phyloP scores from a whole-genome alignment of 2,888 invertebrate genomes.

The Scrobipalpa atriplicella region DNA sequence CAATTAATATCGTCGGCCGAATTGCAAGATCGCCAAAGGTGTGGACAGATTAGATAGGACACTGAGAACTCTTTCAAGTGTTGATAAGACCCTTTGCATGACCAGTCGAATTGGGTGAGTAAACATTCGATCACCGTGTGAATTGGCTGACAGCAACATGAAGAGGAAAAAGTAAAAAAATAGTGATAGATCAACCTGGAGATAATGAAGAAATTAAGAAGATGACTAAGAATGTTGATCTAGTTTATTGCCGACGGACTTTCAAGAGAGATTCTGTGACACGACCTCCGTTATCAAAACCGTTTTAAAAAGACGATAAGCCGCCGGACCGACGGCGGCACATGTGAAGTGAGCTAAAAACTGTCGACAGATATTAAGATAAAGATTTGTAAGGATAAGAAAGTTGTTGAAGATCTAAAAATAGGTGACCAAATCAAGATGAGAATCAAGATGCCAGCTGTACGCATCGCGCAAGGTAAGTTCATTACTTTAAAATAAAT shows the following conservation, averaged over 20 bases:
- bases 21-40: conserved; percentile 73
- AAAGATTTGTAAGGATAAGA: conserved; percentile 70
- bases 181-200: conserved; percentile 42
- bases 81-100: conserved; percentile 72
- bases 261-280: conserved; percentile 62
- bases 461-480: conserved; percentile 98
- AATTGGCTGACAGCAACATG: conserved; percentile 63
- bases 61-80: conserved; percentile 73
- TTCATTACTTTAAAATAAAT: conserved; percentile 34
- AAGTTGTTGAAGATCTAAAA: conserved; percentile 76
- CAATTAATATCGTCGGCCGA: conserved; percentile 54
- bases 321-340: conserved; percentile 76
- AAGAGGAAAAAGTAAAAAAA: conserved; percentile 76
- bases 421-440: conserved; percentile 89
- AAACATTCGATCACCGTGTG: conserved; percentile 58
- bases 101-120: conserved; percentile 66
- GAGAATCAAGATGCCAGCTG: conserved; percentile 99
- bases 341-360: conserved; percentile 74
- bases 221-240: conserved; percentile 61
- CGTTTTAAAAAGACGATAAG: conserved; percentile 71
- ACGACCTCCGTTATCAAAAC: conserved; percentile 68
- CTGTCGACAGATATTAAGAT: conserved; percentile 70
- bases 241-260: conserved; percentile 69
- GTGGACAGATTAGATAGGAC: conserved; percentile 75
- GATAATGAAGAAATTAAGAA: conserved; percentile 61